Evolutionary conservation across 2,113 vertebrate genomes (phyloP).

Genomic region (Corythornis cristatus): DNA sequence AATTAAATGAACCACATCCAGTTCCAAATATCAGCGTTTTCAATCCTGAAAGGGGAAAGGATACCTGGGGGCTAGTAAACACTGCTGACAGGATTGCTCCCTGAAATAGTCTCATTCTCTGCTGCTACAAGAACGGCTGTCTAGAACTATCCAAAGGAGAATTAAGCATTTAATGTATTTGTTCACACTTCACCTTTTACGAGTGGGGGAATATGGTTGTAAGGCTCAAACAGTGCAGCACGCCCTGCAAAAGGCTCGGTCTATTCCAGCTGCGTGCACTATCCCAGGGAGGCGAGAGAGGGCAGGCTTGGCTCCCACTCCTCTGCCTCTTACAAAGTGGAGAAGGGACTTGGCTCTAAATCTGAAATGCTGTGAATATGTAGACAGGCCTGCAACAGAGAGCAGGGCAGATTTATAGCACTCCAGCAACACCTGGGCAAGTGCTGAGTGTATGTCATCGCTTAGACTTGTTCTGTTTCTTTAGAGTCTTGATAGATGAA

Average conservation of each 20-base stretch:
- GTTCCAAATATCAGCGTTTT: background rate
- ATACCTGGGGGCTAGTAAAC: background rate
- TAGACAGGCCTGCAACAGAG: background rate
- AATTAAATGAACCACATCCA: background rate
- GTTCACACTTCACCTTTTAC: background rate
- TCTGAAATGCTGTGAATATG: background rate
- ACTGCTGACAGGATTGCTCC: background rate
- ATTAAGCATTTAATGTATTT: background rate
- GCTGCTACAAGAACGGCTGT: background rate
- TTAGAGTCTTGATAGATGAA: background rate
- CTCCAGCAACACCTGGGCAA: conserved; percentile 27
- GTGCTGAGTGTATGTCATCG: conserved; percentile 13
- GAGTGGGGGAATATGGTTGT: background rate
- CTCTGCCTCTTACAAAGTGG: background rate
- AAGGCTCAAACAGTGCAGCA: background rate
- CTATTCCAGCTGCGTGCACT: background rate
- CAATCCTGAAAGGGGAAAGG: background rate
- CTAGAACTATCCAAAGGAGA: background rate
- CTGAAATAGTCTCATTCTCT: background rate
- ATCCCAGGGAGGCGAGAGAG: background rate
- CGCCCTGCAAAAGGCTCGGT: background rate
- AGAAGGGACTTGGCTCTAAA: background rate
- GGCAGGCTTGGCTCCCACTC: background rate
- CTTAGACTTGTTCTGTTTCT: background rate
- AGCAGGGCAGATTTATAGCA: background rate